Evolutionary conservation across 1,140 invertebrate genomes (phyloP), one percentile per base, ranked within the genome.

Genomic region (Bombus balteatus): DNA sequence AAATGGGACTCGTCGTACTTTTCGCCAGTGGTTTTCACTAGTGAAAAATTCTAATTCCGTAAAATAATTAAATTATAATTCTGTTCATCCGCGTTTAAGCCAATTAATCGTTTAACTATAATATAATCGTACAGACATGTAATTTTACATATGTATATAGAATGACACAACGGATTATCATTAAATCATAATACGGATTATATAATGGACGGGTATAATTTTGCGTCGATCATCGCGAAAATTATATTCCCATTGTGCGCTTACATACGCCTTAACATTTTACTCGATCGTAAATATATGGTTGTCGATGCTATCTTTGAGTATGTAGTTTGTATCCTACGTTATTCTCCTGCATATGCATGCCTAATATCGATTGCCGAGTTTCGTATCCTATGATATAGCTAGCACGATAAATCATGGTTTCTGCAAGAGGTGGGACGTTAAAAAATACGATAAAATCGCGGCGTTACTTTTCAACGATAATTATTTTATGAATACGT

Each of bases 161-260:
- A n/a, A 39, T n/a, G 15, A 32, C 47, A 53, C 5, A 53, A 70
- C 1, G 25, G 37, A 6, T 37, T 41, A 15, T 71, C 43, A 4
- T 57, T 57, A 59, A 72, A 72, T 73, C 47, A 22, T 53, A 53
- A 53, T 53, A 8, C 47, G n/a, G 28, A 68, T 87, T 87, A 76
- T 22, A 32, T 76, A 84, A 88, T 66, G 25, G 37, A 18, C 32
- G 43, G 5, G 10, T 43, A 3, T 15, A 76, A 39, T 12, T 28
- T 43, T 39, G 59, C 25, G 34, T 66, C 47, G 73, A 83, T 83
- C 39, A 77, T 25, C 9, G 34, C 15, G 22, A 68, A 32, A 68
- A 76, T 68, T 68, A 53, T 62, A 32, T 59, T 25, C 10, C 6
- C 34, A 53, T 53, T 53, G 47, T 53, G 1, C 43, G 34, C 57